Evolutionary conservation across 2,888 invertebrate species (phyloP).

Genomic region (Oxyteleia sp.): DNA sequence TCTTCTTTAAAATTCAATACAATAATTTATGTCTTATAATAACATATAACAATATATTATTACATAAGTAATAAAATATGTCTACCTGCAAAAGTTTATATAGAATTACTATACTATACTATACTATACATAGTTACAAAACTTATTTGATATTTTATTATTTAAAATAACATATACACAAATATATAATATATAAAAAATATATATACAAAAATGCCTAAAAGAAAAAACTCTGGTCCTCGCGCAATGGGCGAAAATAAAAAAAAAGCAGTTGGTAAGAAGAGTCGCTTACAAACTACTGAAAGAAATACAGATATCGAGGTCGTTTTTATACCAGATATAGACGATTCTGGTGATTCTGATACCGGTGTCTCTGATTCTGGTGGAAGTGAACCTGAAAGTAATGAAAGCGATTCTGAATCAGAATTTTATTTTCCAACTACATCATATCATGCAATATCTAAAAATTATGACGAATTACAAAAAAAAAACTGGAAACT

Average conservation of each 20-base stretch:
- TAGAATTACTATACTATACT: too few species aligned
- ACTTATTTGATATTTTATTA: too few species aligned
- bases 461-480: slow-evolving; percentile 42
- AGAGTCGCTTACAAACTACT: neutral
- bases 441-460: slow-evolving; percentile 29
- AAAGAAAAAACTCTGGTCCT: neutral
- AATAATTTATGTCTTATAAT: too few species aligned
- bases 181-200: too few species aligned
- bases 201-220: slow-evolving; percentile 3
- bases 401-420: slow-evolving; percentile 39
- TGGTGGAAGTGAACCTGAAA: neutral
- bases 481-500: slow-evolving; percentile 50
- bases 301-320: neutral
- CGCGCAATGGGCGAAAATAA: neutral
- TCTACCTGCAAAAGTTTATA: too few species aligned
- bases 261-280: slow-evolving; percentile 1
- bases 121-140: too few species aligned
- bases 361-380: too few species aligned
- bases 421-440: slow-evolving; percentile 25
- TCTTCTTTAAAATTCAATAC: too few species aligned
- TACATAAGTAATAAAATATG: too few species aligned
- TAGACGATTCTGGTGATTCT: slow-evolving; percentile 35
- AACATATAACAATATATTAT: too few species aligned
- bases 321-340: slow-evolving; percentile 13
- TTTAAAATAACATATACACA: too few species aligned